These are phyloP conservation scores for Hippocampus comes DNA, from an alignment of 2,113 vertebrate species.

Conservation along the genomic window DNA sequence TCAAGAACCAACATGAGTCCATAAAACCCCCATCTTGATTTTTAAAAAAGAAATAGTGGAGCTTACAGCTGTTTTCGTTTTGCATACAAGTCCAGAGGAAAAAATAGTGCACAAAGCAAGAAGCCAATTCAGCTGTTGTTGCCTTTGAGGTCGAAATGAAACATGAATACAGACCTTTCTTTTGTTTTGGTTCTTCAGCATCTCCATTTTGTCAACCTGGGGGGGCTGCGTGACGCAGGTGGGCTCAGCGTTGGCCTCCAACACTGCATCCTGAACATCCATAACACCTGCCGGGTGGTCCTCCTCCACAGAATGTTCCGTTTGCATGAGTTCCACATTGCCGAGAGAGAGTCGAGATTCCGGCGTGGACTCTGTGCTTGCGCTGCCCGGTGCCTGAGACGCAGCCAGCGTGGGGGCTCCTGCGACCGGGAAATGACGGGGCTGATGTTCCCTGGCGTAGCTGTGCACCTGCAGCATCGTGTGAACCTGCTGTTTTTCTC, in stretches of 20 bases:
- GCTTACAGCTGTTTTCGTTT: background rate
- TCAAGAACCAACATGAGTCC: background rate
- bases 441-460: conserved; percentile 61
- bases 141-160: background rate
- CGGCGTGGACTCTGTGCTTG: conserved; percentile 7
- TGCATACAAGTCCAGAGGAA: background rate
- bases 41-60: background rate
- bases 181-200: conserved; percentile 31
- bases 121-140: background rate
- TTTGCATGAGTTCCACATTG: conserved; percentile 5
- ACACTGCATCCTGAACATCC: background rate
- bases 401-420: background rate
- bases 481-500: conserved; percentile 44
- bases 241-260: conserved; percentile 12
- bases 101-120: background rate
- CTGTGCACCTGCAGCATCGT: conserved; percentile 60
- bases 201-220: conserved; percentile 1
- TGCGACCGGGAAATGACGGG: conserved; percentile 48
- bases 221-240: background rate
- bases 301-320: conserved; percentile 10
- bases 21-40: background rate
- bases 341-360: conserved; percentile 6
- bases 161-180: conserved; percentile 46
- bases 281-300: background rate
- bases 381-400: conserved; percentile 8